phyloP scores from a whole-genome alignment of 2,888 invertebrate genomes.

The Agriopis marginaria region DNA sequence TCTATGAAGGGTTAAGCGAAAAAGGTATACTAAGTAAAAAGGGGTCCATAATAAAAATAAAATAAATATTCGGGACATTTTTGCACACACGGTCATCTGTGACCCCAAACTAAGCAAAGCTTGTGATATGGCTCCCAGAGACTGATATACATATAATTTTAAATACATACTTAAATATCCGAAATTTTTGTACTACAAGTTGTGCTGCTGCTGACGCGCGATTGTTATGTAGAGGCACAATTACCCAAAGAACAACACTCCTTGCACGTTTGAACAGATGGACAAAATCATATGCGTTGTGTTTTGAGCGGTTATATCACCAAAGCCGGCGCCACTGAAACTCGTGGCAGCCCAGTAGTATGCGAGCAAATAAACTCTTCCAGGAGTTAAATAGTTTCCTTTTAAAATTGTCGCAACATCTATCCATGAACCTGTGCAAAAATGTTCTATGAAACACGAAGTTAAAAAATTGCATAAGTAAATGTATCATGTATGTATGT shows the following conservation, averaged over 20 bases:
- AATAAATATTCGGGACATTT: too few relatives aligned
- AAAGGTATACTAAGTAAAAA: too few relatives aligned
- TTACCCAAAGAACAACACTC: constrained; percentile 82
- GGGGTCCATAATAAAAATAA: too few relatives aligned
- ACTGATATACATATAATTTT: too few relatives aligned
- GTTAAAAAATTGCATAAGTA: neutral
- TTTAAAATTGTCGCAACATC: constrained; percentile 64
- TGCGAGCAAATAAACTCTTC: constrained; percentile 74
- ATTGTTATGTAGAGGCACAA: too few relatives aligned
- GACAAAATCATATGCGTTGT: constrained; percentile 74
- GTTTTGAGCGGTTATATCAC: constrained; percentile 79
- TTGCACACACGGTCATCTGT: too few relatives aligned
- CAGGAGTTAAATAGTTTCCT: constrained; percentile 61
- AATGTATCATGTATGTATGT: neutral
- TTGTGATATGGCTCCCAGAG: too few relatives aligned
- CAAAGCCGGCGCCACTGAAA: constrained; percentile 81
- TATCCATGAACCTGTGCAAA: constrained; percentile 73
- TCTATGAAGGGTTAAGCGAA: too few relatives aligned
- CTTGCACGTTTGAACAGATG: constrained; percentile 75
- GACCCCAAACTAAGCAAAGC: too few relatives aligned
- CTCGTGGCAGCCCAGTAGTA: constrained; percentile 81
- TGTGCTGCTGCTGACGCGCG: too few relatives aligned
- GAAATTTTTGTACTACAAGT: too few relatives aligned
- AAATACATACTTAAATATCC: too few relatives aligned
- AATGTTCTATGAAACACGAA: neutral